A percentile compares a stretch with the other conserved stretches of the same genome.
Evolutionary conservation across 2,113 vertebrate species (phyloP).

Genomic region (Psittacula cyanocephala): DNA sequence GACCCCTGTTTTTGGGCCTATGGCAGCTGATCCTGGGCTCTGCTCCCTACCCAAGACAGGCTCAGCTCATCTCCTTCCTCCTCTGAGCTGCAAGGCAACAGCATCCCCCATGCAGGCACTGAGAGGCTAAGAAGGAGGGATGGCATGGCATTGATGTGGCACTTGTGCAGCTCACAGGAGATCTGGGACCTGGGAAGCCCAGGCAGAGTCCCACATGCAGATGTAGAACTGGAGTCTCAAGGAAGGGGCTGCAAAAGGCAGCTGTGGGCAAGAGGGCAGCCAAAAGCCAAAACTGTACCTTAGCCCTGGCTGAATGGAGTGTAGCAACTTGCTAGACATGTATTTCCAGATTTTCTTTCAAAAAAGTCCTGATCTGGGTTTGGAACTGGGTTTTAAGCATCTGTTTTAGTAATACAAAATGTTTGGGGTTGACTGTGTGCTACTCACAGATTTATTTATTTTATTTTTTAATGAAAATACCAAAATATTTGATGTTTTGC

Average conservation of each 20-base stretch:
- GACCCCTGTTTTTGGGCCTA: background rate
- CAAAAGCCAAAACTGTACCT: background rate
- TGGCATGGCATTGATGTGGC: background rate
- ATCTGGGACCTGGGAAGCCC: background rate
- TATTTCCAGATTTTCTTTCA: background rate
- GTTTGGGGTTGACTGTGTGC: background rate
- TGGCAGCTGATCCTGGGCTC: background rate
- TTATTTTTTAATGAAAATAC: background rate
- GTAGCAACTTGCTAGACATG: background rate
- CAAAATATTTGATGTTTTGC: background rate
- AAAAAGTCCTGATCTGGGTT: background rate
- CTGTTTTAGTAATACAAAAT: background rate
- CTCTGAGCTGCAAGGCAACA: fast-evolving
- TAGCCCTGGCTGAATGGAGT: background rate
- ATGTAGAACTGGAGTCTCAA: fast-evolving
- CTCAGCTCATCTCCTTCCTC: background rate
- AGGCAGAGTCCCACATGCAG: background rate
- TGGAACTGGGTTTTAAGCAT: background rate
- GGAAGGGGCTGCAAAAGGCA: background rate
- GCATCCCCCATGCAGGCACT: too few species aligned
- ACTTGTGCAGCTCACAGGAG: background rate
- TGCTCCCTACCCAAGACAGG: background rate
- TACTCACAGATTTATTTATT: background rate
- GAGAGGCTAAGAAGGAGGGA: too few species aligned
- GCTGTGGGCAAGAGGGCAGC: background rate